Evolutionary conservation across 2,113 vertebrate species (phyloP), one percentile per base, ranked within the genome.

Genomic region (rat (Rattus norvegicus)): DNA sequence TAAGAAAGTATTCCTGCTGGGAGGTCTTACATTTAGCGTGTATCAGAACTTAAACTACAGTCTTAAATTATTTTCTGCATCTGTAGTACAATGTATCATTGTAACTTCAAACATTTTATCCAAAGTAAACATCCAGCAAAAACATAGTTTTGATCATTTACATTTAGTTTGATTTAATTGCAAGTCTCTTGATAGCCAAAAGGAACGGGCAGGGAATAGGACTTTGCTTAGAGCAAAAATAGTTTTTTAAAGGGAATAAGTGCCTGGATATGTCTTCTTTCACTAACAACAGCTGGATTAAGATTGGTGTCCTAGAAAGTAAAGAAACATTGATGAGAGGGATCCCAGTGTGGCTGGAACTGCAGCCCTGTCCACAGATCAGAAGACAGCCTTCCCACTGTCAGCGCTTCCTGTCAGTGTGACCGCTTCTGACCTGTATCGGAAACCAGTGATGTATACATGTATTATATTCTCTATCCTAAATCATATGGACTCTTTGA

Each of bases 91-190:
- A 7, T 33, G 70, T 59, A 39, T 59, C 5, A 11, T 70, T 86
- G 72, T 91, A 81, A 12, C 70, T 88, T 76, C n/a, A 93, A 43
- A 61, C 76, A 11, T 70, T 96, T 88, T 80, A 70, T 92, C 73
- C 33, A 88, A 81, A 93, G 91, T 91, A 96, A 96, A 97, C 28
- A 43, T 92, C 13, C 14, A 36, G 69, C 67, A 88, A 19, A 94
- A 93, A 87, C 26, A 56, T 69, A n/a, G 63, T 65, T 96, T 85
- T 52, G 43, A 56, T 81, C 36, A 75, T 61, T 4, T 83, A 72
- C 19, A 14, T 73, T 14, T 6, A 22, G 12, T 56, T 36, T 94
- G 24, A 5, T 20, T 73, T 86, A 54, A 4, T 93, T 91, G 81
- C 2, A 87, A 28, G n/a, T 84, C 36, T 72, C 7, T 88, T 52